These are phyloP conservation scores for Megatriorchis doriae DNA, from an alignment of 2,113 vertebrate genomes.

Conservation along the genomic window DNA sequence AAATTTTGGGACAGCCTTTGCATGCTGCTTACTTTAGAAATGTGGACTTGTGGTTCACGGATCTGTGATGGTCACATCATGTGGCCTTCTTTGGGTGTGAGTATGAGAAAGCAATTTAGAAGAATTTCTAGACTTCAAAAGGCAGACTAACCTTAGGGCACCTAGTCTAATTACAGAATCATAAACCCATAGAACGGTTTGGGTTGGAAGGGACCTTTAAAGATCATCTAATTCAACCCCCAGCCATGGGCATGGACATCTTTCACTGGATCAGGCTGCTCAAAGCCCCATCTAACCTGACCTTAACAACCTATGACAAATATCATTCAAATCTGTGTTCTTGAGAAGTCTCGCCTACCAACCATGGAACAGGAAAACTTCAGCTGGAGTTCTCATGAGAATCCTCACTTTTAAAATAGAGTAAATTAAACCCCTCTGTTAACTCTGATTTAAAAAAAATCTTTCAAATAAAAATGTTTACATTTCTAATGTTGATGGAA, in stretches of 20 bases:
- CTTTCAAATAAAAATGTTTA: not conserved
- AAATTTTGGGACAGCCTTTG: not conserved
- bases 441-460: not conserved
- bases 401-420: not conserved
- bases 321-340: not conserved
- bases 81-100: not conserved
- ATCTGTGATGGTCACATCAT: not conserved
- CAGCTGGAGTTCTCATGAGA: not conserved
- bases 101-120: not conserved
- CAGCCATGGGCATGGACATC: not conserved
- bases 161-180: not conserved
- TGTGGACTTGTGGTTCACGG: not conserved
- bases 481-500: not conserved
- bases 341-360: not conserved
- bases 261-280: not conserved
- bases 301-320: not conserved
- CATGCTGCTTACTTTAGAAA: not conserved
- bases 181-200: not conserved
- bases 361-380: not conserved
- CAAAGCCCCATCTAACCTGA: not conserved
- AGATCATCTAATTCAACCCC: not conserved
- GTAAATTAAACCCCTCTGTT: not conserved
- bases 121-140: not conserved
- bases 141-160: not conserved
- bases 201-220: not conserved